These are phyloP conservation scores for Thaleichthys pacificus DNA, from an alignment of 2,797 vertebrate species.

Conservation along the genomic window DNA sequence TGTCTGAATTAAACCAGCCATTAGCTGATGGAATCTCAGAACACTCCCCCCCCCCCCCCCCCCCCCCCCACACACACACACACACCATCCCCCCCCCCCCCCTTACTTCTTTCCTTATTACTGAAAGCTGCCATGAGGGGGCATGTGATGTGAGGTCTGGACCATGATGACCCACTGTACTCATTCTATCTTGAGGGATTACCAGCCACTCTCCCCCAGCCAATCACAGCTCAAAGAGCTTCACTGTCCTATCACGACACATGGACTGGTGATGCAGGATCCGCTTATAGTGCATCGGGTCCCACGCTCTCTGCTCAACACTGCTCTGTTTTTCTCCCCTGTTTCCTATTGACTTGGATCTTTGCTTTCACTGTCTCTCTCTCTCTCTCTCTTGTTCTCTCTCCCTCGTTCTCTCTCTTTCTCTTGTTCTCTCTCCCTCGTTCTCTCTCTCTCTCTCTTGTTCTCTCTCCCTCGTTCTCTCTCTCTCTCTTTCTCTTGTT, in stretches of 20 bases:
- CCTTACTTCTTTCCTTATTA: constrained; percentile 1
- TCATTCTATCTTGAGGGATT: neutral
- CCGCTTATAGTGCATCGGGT: neutral
- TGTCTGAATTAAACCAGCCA: neutral
- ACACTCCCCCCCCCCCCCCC: neutral
- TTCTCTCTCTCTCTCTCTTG: neutral
- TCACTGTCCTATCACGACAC: neutral
- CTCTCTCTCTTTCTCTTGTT: too few relatives aligned
- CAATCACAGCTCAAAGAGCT: neutral
- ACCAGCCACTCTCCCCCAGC: neutral
- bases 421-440: neutral
- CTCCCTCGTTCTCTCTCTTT: neutral
- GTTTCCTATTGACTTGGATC: neutral
- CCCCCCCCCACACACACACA: neutral
- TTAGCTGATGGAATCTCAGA: constrained; percentile 1
- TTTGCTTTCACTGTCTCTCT: neutral
- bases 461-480: too few relatives aligned
- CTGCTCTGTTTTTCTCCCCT: neutral
- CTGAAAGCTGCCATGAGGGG: constrained; percentile 8
- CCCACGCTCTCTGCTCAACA: neutral
- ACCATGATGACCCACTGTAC: neutral
- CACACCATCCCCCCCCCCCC: too few relatives aligned
- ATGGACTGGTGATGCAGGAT: neutral
- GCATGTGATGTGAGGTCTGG: constrained; percentile 9
- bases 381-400: neutral